These are phyloP conservation scores for Amiota communis DNA, from an alignment of 2,888 invertebrate species.

Conservation along the genomic window DNA sequence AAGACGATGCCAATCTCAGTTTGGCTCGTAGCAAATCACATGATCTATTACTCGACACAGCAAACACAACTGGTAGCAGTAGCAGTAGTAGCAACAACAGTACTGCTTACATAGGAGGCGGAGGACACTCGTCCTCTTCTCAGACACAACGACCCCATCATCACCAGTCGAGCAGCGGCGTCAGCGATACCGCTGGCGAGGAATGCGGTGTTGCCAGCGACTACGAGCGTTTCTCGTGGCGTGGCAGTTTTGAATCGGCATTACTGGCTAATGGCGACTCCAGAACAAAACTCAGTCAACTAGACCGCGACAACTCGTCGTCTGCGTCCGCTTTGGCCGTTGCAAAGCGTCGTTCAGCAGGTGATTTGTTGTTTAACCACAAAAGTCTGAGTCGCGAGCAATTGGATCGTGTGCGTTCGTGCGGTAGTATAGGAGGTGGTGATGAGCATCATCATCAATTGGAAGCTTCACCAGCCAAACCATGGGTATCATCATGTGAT, in stretches of 20 bases:
- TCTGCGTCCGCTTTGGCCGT: constrained; percentile 79
- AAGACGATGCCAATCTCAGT: constrained; percentile 66
- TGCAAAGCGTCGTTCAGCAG: constrained; percentile 86
- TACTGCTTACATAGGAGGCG: constrained; percentile 34
- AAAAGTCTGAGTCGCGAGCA: constrained; percentile 85
- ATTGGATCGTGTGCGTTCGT: constrained; percentile 82
- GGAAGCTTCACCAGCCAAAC: constrained; percentile 69
- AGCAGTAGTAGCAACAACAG: constrained; percentile 36
- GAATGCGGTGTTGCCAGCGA: constrained; percentile 85
- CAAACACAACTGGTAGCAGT: constrained; percentile 36
- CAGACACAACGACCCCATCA: constrained; percentile 64
- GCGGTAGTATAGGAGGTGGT: constrained; percentile 87
- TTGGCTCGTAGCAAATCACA: constrained; percentile 87
- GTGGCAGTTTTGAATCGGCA: constrained; percentile 94
- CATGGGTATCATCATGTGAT: constrained; percentile 66
- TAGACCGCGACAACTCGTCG: constrained; percentile 79
- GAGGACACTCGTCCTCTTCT: constrained; percentile 39
- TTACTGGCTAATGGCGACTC: constrained; percentile 88
- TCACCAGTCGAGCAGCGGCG: constrained; percentile 74
- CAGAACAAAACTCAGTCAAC: constrained; percentile 81
- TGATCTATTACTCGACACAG: constrained; percentile 80
- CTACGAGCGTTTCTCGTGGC: constrained; percentile 92
- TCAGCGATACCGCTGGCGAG: constrained; percentile 75
- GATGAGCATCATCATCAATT: constrained; percentile 67
- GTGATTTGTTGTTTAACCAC: constrained; percentile 86